A percentile compares a stretch with the other conserved stretches of the same genome.
Conservation (phyloP, 1,140 invertebrate species). For the Daktulosphaira vitifoliae region DNA sequence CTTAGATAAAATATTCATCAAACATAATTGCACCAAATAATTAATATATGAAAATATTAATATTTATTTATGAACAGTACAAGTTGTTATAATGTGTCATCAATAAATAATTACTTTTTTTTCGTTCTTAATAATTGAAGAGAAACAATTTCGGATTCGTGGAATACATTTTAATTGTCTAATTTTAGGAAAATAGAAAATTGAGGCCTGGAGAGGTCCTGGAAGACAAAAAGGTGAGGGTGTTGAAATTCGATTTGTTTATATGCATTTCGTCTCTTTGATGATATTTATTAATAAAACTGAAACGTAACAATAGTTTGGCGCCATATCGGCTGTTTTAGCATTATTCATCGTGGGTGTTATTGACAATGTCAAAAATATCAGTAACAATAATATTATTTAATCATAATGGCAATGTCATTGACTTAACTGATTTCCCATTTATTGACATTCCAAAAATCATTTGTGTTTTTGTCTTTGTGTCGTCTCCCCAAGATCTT, state of each 20-base stretch:
- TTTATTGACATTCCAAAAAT: conserved; percentile 4
- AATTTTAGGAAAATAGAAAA: conserved; percentile 67
- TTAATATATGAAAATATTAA: too few relatives aligned
- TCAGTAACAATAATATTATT: not conserved
- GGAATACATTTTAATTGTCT: conserved; percentile 35
- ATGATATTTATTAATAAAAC: conserved; percentile 21
- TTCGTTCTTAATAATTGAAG: too few relatives aligned
- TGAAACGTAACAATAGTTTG: conserved; percentile 31
- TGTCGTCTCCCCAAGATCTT: conserved; percentile 15
- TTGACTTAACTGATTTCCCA: not conserved
- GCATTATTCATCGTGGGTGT: conserved; percentile 10
- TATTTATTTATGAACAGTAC: too few relatives aligned
- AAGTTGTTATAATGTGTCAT: too few relatives aligned
- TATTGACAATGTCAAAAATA: conserved; percentile 15
- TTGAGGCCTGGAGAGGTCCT: conserved; percentile 84
- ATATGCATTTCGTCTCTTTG: not conserved
- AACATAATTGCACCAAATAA: too few relatives aligned
- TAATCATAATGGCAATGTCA: not conserved
- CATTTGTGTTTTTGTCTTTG: conserved; percentile 26
- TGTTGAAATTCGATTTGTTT: conserved; percentile 33
- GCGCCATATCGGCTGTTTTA: conserved; percentile 26
- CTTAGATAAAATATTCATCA: too few relatives aligned
- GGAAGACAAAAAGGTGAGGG: conserved; percentile 86
- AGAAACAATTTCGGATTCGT: too few relatives aligned
- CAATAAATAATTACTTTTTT: too few relatives aligned